Base-by-base conservation (phyloP, 2,113 vertebrate species). In the Myiozetetes cayanensis region DNA sequence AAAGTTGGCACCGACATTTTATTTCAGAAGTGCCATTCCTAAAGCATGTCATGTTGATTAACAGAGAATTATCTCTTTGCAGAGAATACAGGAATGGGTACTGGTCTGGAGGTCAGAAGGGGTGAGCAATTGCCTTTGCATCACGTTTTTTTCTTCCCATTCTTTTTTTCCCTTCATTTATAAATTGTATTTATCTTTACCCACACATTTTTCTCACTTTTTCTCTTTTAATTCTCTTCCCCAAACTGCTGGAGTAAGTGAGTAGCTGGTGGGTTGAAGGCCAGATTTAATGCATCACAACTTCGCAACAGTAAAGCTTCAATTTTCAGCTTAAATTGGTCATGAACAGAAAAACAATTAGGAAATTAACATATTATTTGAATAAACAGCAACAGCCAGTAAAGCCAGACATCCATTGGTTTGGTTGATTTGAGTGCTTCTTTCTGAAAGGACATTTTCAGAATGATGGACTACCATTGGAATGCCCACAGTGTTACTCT, bases 391-490 rank as follows among this genome's bases (percentile, higher is more conserved):
- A 43, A 10, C 19, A 35, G 39, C 5, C 43, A 80, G 43, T 9
- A 62, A 67, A 9, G 4, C 2, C 15, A 63, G 68, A 70, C 10
- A 35, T 55, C 33, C 17, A 41, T 19, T 78, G 44, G 4, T 27
- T 49, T 66, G 30, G 35, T 19, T 79, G 43, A 61, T 94, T 76
- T 65, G n/a, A 74, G 24, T 5, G 10, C 17, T 78, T 87, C 74
- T 67, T 63, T 85, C 74, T 80, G 72, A 95, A 97, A 96, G 75
- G 50, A 49, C 18, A 73, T 47, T 62, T 91, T 90, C 30, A 50
- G 35, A 79, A 90, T 65, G 44, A 93, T 28, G 95, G 67, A 84
- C 84, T 84, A 65, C 70, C 90, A 90, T 21, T 82, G 83, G 52
- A 94, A 70, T 75, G 63, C 37, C 62, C 61, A 20, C 47, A 39